Conservation (phyloP, 2,888 invertebrate genomes). For the Drosophila atripex region DNA sequence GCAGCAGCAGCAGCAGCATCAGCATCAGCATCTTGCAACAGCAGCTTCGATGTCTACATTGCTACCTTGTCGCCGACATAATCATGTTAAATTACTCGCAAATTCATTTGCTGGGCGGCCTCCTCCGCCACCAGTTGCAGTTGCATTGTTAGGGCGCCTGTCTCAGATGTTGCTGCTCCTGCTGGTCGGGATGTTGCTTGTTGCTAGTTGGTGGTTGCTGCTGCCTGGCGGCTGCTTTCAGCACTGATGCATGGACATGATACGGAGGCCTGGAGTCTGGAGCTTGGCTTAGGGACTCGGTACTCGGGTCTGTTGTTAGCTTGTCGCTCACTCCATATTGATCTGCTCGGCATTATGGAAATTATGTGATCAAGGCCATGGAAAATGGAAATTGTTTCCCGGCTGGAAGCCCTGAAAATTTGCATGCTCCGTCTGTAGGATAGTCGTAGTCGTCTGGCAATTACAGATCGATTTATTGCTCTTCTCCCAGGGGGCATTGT, state of each 20-base stretch:
- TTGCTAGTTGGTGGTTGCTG: constrained; percentile 31
- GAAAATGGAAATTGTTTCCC: constrained; percentile 79
- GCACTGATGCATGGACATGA: constrained; percentile 67
- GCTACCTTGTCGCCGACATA: constrained; percentile 79
- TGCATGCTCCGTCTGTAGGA: constrained; percentile 40
- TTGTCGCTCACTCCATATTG: constrained; percentile 79
- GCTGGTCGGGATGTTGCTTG: constrained; percentile 34
- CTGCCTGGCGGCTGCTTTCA: constrained; percentile 58
- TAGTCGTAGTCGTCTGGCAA: constrained; percentile 56
- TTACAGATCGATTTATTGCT: constrained; percentile 77
- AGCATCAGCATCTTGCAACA: constrained; percentile 10
- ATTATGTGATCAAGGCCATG: constrained; percentile 82
- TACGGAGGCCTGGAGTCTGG: constrained; percentile 33
- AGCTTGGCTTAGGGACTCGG: constrained; percentile 11
- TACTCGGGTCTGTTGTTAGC: constrained; percentile 58
- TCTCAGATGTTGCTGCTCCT: constrained; percentile 17
- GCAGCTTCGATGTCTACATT: constrained; percentile 70
- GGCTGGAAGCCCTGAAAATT: constrained; percentile 38
- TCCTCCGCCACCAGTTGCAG: constrained; percentile 55
- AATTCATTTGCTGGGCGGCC: constrained; percentile 81
- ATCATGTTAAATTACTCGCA: constrained; percentile 82
- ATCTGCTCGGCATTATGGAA: constrained; percentile 74
- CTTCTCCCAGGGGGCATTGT: constrained; percentile 54
- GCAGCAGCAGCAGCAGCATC: constrained; percentile 22
- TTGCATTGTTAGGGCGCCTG: constrained; percentile 69